These are phyloP conservation scores for Chaenodraco wilsoni DNA, from an alignment of 2,797 vertebrate genomes.

Conservation along the genomic window DNA sequence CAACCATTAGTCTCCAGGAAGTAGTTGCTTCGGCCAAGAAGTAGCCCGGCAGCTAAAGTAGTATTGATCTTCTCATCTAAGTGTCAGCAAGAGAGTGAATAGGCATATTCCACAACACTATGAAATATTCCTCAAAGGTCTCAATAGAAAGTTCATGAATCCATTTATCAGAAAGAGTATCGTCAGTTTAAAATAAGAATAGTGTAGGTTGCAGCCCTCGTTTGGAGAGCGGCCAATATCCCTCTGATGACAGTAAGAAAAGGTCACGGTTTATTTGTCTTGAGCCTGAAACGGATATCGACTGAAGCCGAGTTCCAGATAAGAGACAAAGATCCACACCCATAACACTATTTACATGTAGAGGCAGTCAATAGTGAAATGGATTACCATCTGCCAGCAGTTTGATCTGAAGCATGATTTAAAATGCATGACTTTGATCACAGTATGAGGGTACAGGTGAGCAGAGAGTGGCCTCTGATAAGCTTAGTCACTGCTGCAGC, in stretches of 20 bases:
- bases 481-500: constrained; percentile 63
- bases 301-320: constrained; percentile 4
- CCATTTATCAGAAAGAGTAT: not conserved
- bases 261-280: not conserved
- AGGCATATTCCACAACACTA: not conserved
- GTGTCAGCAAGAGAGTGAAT: not conserved
- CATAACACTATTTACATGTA: constrained; percentile 16
- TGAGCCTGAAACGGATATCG: not conserved
- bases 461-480: constrained; percentile 41
- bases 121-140: not conserved
- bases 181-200: not conserved
- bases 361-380: constrained; percentile 2
- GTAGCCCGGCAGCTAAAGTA: not conserved
- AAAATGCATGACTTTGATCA: constrained; percentile 37
- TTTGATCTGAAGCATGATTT: constrained; percentile 8
- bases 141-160: not conserved
- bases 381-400: not conserved
- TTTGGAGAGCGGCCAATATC: not conserved
- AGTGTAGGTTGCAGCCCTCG: not conserved
- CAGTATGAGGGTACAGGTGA: constrained; percentile 12
- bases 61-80: not conserved
- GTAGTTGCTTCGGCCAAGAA: constrained; percentile 7
- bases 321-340: not conserved
- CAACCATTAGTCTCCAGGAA: constrained; percentile 1
- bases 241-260: not conserved